Evolutionary conservation across 2,888 invertebrate species (phyloP).

Genomic region (Syrphus vitripennis): DNA sequence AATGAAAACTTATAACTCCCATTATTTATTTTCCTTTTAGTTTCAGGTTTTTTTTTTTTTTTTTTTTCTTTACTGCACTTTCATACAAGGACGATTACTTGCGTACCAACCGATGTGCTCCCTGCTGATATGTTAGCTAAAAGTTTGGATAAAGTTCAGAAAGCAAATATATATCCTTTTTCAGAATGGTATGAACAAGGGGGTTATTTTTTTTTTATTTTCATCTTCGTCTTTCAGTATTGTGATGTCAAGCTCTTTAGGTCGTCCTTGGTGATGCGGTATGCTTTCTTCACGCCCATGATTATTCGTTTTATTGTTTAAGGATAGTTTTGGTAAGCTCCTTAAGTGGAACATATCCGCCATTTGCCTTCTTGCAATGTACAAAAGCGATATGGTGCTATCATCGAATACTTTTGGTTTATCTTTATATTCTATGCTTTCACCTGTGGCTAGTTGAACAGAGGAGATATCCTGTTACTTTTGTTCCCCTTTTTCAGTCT

Average conservation of each 20-base stretch:
- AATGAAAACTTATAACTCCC: conserved; percentile 71
- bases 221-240: neutral
- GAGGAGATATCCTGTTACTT: conserved; percentile 15
- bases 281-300: conserved; percentile 46
- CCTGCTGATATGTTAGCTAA: conserved; percentile 66
- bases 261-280: neutral
- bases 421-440: neutral
- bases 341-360: conserved; percentile 47
- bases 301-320: conserved; percentile 63
- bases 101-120: conserved; percentile 43
- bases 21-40: conserved; percentile 65
- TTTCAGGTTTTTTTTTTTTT: no score
- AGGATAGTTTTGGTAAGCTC: conserved; percentile 55
- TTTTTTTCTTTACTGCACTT: conserved; percentile 64
- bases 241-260: conserved; percentile 12
- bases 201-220: neutral
- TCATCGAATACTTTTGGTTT: neutral
- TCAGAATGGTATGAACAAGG: neutral
- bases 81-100: conserved; percentile 61
- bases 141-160: conserved; percentile 68
- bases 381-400: neutral
- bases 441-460: conserved; percentile 39
- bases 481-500: neutral
- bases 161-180: conserved; percentile 64
- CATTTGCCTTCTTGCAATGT: neutral